A percentile compares a stretch with the other conserved stretches of the same genome.
Conservation (phyloP, 1,140 invertebrate genomes). For the Ceratitis capitata region DNA sequence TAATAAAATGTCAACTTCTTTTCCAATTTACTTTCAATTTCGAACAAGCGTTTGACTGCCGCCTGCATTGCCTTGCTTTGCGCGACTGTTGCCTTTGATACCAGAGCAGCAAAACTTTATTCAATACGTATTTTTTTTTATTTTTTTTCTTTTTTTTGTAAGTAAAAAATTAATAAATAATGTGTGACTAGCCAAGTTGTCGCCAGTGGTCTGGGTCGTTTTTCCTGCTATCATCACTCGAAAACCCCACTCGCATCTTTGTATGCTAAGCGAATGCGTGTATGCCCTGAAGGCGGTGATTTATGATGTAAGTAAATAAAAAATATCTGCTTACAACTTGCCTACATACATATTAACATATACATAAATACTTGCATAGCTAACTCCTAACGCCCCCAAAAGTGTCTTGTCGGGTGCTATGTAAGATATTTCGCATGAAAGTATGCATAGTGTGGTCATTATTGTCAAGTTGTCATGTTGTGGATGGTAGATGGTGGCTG, state of each 20-base stretch:
- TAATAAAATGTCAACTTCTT: slow-evolving; percentile 34
- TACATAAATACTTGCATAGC: neutral
- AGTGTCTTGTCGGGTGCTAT: neutral
- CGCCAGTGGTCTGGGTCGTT: neutral
- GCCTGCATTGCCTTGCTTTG: neutral
- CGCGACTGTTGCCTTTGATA: too few species aligned
- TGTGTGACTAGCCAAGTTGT: slow-evolving; percentile 3
- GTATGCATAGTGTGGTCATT: neutral
- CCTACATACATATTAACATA: neutral
- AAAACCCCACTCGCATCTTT: neutral
- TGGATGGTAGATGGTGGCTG: neutral
- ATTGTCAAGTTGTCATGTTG: slow-evolving; percentile 35
- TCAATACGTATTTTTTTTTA: neutral
- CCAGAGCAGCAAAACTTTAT: neutral
- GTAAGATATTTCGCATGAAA: neutral
- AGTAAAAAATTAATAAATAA: slow-evolving; percentile 27
- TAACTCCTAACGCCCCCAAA: neutral
- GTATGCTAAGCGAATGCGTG: neutral
- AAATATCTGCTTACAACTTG: neutral
- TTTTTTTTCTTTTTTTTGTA: too few species aligned
- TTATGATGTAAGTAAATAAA: slow-evolving; percentile 27
- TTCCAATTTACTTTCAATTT: slow-evolving; percentile 24
- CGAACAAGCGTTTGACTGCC: neutral
- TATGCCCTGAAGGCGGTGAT: neutral
- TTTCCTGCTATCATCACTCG: neutral